These are phyloP conservation scores for Catonia carolina DNA, from an alignment of 2,888 invertebrate species.

Conservation along the genomic window DNA sequence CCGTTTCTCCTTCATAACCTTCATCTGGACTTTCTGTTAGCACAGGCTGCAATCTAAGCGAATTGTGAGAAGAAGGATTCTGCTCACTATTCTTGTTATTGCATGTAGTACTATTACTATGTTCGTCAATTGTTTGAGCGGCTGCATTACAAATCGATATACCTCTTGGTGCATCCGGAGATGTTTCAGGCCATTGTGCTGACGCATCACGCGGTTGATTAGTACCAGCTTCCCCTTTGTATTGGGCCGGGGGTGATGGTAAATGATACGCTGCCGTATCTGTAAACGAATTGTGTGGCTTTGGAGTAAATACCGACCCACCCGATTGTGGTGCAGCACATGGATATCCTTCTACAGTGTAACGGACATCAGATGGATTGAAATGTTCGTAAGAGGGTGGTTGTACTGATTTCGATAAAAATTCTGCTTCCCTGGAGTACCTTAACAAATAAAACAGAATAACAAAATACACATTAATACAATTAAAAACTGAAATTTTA, in stretches of 20 bases:
- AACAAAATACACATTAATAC: no score
- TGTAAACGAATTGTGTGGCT: conserved; percentile 14
- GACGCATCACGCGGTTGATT: conserved; percentile 23
- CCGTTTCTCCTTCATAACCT: conserved; percentile 74
- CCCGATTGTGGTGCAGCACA: conserved; percentile 44
- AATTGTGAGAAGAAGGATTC: conserved; percentile 46
- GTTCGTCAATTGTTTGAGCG: conserved; percentile 23
- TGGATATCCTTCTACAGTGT: conserved; percentile 76
- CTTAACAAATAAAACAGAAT: conserved; percentile 37
- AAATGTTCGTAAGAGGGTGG: conserved; percentile 45
- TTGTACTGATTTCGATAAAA: conserved; percentile 48
- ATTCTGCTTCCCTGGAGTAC: conserved; percentile 59
- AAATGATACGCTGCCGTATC: conserved; percentile 29
- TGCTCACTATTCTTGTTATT: conserved; percentile 40
- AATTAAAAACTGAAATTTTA: no score
- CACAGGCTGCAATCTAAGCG: conserved; percentile 43
- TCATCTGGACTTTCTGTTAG: conserved; percentile 78
- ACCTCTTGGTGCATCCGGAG: conserved; percentile 28
- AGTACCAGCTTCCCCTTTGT: conserved; percentile 24
- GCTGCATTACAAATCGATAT: conserved; percentile 25
- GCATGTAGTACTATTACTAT: neutral
- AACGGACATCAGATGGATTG: conserved; percentile 54
- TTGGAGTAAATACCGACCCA: conserved; percentile 26
- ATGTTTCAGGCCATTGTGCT: conserved; percentile 33
- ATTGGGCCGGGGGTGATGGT: conserved; percentile 31